Conservation (phyloP, 1,140 invertebrate species). For the Cepaea nemoralis region DNA sequence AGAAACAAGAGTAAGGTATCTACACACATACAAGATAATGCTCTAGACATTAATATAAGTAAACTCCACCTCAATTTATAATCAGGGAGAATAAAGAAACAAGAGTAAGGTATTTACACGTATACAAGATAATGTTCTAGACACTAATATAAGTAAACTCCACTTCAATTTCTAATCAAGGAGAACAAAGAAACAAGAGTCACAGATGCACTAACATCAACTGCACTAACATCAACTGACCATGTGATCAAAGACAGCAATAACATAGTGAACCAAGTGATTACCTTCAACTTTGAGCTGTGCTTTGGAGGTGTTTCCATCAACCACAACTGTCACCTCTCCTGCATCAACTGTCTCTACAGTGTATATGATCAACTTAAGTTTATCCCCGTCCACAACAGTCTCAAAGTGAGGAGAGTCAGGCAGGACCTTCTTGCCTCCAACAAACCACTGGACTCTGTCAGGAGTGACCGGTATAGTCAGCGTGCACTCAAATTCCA, state of each 20-base stretch:
- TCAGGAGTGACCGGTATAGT: conserved; percentile 83
- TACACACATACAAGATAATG: background rate
- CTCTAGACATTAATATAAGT: too few species aligned
- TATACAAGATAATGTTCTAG: background rate
- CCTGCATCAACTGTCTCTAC: conserved; percentile 85
- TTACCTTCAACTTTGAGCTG: conserved; percentile 83
- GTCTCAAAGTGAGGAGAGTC: conserved; percentile 75
- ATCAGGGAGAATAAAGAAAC: conserved; percentile 4
- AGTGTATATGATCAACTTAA: conserved; percentile 66
- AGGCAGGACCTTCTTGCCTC: conserved; percentile 66
- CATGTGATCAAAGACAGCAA: too few species aligned
- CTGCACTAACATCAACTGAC: too few species aligned
- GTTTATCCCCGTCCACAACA: conserved; percentile 58
- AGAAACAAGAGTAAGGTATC: background rate
- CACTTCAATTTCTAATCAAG: too few species aligned
- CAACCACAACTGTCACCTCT: conserved; percentile 85
- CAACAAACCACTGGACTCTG: conserved; percentile 68
- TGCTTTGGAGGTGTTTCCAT: conserved; percentile 86
- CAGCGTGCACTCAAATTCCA: conserved; percentile 92
- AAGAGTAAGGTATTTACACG: background rate
- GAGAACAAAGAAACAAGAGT: too few species aligned
- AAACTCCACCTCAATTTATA: conserved; percentile 55
- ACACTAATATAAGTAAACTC: too few species aligned
- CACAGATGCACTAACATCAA: too few species aligned
- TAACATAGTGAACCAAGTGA: conserved; percentile 22